Evolutionary conservation across 2,888 invertebrate genomes (phyloP), one percentile per base, ranked within the genome.

Genomic region (Polymixis lichenea): DNA sequence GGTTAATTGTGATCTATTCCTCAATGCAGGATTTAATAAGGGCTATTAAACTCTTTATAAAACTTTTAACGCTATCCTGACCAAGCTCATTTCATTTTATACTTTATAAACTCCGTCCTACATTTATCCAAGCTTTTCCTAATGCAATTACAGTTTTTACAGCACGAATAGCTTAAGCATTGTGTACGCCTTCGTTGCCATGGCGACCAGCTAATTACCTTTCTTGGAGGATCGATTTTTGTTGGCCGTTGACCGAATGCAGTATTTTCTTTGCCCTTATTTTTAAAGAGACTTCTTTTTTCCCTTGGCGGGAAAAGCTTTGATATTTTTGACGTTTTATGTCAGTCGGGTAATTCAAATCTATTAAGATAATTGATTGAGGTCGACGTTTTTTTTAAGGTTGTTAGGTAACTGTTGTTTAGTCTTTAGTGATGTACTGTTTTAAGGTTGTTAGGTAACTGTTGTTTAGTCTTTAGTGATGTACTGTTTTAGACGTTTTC

Each of bases 171-270:
- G 64, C 72, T 72, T 28, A 61, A 19, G 55, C 32, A 61, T 64
- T 85, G 85, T 86, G 71, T 68, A 84, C 75, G 49, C 13, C 58
- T 17, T 73, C 2, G 84, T 85, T 80, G 62, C 77, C 38, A 75
- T 85, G 51, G 75, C 49, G 58, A 80, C 84, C n/a, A 6, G 51
- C 32, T 80, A 85, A 83, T 85, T 83, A 83, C 71, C 46, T 60
- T 71, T 62, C 75, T 64, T 43, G 67, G 49, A 19, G 17, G 6
- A 86, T 85, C 77, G 85, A 85, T 85, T 80, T 84, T 74, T n/a
- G 51, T 28, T 73, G 76, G 78, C 46, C 72, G 46, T 43, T 77
- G 77, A 75, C 82, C 72, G 62, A 76, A 66, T 82, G 77, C 82
- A 80, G 68, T 72, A 43, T 71, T 87, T 72, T 62, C 61, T 76